These are phyloP conservation scores for Diceros bicornis DNA, from an alignment of 2,797 vertebrate species.

Conservation along the genomic window DNA sequence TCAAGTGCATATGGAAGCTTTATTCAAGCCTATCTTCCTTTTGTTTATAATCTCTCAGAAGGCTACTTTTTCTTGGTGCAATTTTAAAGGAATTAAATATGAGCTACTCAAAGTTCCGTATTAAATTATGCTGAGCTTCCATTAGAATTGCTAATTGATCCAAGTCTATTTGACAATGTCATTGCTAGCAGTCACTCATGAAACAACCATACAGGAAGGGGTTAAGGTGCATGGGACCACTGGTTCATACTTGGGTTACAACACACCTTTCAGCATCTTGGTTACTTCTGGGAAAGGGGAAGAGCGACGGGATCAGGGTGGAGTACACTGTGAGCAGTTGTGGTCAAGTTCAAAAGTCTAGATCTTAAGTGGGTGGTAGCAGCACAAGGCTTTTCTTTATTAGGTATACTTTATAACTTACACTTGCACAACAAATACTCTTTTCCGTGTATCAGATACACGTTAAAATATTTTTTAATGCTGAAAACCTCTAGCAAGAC, in stretches of 20 bases:
- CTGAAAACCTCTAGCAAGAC: conserved; percentile 13
- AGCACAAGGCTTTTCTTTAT: neutral
- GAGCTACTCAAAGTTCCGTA: conserved; percentile 28
- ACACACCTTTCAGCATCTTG: neutral
- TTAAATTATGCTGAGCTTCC: conserved; percentile 23
- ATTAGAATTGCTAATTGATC: conserved; percentile 7
- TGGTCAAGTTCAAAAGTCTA: neutral
- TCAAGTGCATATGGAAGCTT: conserved; percentile 39
- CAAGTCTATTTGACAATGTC: neutral
- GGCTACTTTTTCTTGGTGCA: neutral
- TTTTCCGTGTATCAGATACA: neutral
- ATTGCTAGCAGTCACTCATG: neutral
- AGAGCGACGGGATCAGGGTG: neutral
- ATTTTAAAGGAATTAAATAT: conserved; percentile 78
- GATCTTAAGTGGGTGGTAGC: neutral
- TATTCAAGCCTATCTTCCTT: conserved; percentile 51
- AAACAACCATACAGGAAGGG: neutral
- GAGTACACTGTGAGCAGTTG: neutral
- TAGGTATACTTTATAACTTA: neutral
- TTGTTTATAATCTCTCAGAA: conserved; percentile 39
- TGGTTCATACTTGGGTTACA: neutral
- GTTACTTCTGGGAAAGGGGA: neutral
- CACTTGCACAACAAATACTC: neutral
- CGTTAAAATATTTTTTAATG: conserved; percentile 16
- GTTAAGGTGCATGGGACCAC: neutral